A percentile compares a stretch with the other conserved stretches of the same genome.
These are phyloP conservation scores for Orientallactaga bullata DNA, from an alignment of 2,113 vertebrate species.

Conservation along the genomic window DNA sequence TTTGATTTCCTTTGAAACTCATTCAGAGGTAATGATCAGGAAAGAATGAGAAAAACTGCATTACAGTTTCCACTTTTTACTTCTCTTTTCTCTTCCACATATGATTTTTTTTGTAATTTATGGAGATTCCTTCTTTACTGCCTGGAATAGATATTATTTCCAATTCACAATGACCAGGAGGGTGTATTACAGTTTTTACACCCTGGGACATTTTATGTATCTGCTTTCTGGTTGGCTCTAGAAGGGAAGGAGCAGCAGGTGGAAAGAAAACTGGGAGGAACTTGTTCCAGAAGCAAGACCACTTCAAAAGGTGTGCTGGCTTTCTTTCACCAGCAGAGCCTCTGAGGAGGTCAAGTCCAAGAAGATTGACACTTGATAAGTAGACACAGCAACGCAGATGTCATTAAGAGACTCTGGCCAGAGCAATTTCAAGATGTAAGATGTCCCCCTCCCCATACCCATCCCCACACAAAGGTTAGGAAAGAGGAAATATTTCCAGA, in stretches of 20 bases:
- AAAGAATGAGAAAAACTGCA: constrained; percentile 24
- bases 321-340: not conserved
- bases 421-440: accelerated
- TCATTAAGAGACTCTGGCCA: not conserved
- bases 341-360: not conserved
- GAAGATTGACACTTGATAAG: not conserved
- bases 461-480: not conserved
- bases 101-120: not conserved
- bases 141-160: not conserved
- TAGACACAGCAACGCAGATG: accelerated
- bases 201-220: not conserved
- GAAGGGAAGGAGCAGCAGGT: not conserved
- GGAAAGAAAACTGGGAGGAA: not conserved
- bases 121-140: constrained; percentile 5
- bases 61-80: constrained; percentile 61
- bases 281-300: no score
- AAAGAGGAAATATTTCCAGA: not conserved
- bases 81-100: not conserved
- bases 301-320: not conserved
- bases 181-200: not conserved
- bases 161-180: not conserved
- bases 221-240: not conserved
- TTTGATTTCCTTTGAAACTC: constrained; percentile 68
- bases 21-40: constrained; percentile 71
- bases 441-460: not conserved